phyloP scores from a whole-genome alignment of 2,113 vertebrate genomes.

The Tyrannus savana region DNA sequence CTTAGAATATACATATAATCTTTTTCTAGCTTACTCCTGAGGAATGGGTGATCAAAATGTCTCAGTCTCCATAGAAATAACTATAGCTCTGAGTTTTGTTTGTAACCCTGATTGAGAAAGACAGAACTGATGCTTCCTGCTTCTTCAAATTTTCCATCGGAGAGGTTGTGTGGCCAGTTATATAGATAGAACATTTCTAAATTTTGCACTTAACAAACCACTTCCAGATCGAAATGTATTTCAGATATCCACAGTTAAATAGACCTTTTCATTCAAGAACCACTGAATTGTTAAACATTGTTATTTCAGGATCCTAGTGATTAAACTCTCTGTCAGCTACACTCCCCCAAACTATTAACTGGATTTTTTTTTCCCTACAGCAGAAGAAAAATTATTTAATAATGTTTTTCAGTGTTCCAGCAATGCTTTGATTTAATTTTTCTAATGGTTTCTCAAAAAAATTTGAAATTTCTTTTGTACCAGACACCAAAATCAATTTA shows the following conservation, averaged over 20 bases:
- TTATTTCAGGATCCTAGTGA: neutral
- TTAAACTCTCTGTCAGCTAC: neutral
- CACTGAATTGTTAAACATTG: neutral
- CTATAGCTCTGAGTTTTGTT: neutral
- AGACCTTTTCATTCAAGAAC: neutral
- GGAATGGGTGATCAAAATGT: neutral
- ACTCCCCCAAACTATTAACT: neutral
- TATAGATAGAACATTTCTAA: neutral
- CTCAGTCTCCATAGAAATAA: neutral
- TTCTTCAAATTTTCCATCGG: neutral
- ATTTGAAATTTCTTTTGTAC: neutral
- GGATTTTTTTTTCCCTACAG: neutral
- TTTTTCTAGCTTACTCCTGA: neutral
- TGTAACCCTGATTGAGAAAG: neutral
- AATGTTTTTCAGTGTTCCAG: neutral
- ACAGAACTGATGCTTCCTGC: neutral
- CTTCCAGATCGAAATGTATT: neutral
- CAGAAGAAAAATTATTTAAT: neutral
- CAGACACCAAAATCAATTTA: neutral
- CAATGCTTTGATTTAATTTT: neutral
- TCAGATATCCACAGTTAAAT: neutral
- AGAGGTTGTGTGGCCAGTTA: accelerated
- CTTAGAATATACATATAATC: neutral
- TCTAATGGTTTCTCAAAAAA: neutral
- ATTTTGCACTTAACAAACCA: neutral